Evolutionary conservation across 2,797 vertebrate genomes (phyloP).

Genomic region (Leptodon cayanensis): DNA sequence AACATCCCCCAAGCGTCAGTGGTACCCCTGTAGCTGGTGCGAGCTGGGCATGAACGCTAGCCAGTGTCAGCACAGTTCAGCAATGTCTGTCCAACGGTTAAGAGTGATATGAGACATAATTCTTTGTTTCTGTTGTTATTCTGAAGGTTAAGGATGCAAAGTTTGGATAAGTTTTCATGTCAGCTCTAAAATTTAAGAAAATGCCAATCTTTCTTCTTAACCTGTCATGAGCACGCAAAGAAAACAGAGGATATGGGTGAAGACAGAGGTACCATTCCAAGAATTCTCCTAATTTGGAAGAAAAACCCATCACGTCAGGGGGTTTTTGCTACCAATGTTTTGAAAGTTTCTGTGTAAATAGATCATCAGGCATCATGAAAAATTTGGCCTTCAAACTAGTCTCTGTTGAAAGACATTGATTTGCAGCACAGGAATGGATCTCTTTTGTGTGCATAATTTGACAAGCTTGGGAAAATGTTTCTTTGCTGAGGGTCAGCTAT

Average conservation of each 20-base stretch:
- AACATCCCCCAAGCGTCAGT: background rate
- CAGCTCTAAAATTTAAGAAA: background rate
- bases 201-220: background rate
- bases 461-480: background rate
- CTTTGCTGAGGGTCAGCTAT: background rate
- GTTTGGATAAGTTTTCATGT: background rate
- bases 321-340: background rate
- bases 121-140: background rate
- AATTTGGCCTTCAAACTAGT: background rate
- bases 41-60: background rate
- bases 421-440: background rate
- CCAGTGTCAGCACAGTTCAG: background rate
- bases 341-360: background rate
- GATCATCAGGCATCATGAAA: background rate
- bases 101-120: background rate
- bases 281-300: background rate
- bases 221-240: accelerated
- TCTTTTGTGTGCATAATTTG: background rate
- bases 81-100: background rate
- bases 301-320: background rate
- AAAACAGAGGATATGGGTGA: background rate
- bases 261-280: background rate
- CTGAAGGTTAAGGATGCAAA: background rate
- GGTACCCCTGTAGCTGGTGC: background rate
- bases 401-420: background rate